Evolutionary conservation across 1,140 invertebrate species (phyloP).

Genomic region (Pinna nobilis): DNA sequence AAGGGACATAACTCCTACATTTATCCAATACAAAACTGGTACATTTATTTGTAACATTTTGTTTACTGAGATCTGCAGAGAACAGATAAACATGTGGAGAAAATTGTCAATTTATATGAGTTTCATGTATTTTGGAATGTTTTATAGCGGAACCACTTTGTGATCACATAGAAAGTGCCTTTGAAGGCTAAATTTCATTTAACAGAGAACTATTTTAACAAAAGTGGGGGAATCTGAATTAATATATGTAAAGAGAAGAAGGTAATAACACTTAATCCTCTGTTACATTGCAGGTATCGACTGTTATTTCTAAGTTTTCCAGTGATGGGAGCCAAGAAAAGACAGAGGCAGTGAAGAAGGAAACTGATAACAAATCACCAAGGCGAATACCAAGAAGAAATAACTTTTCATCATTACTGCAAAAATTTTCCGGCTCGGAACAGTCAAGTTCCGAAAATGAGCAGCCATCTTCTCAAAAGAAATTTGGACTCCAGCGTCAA

Average conservation of each 20-base stretch:
- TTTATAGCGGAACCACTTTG: too few species aligned
- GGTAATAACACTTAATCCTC: too few species aligned
- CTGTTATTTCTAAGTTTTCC: slow-evolving; percentile 48
- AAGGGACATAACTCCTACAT: too few species aligned
- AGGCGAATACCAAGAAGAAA: slow-evolving; percentile 46
- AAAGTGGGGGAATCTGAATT: background rate
- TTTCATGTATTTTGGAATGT: too few species aligned
- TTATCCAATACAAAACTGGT: too few species aligned
- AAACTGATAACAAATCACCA: slow-evolving; percentile 31
- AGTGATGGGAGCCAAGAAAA: slow-evolving; percentile 37
- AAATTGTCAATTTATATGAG: too few species aligned
- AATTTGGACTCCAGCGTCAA: slow-evolving; percentile 45
- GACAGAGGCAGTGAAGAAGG: slow-evolving; percentile 26
- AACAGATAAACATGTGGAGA: too few species aligned
- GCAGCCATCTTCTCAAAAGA: slow-evolving; percentile 41
- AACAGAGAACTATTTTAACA: too few species aligned
- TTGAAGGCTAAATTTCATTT: too few species aligned
- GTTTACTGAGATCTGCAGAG: too few species aligned
- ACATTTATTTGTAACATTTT: too few species aligned
- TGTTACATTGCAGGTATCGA: slow-evolving; percentile 42
- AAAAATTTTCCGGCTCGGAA: slow-evolving; percentile 55
- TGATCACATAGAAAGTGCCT: too few species aligned
- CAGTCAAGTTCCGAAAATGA: slow-evolving; percentile 45
- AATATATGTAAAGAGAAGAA: background rate
- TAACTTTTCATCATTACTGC: slow-evolving; percentile 50